Base-by-base conservation (phyloP, 2,797 vertebrate species). In the Neopelma chrysocephalum region DNA sequence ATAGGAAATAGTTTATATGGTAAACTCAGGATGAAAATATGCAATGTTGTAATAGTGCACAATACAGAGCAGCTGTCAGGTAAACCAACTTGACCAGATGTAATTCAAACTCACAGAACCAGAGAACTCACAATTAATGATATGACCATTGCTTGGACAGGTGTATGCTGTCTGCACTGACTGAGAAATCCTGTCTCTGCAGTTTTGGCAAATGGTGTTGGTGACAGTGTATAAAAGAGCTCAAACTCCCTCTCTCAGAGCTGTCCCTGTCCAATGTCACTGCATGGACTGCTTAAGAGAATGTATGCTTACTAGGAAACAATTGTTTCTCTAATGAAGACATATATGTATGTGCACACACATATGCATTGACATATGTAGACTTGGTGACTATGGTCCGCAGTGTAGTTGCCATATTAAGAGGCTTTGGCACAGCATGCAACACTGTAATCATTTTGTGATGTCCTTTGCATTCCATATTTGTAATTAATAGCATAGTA, bases 331-430 rank as follows among this genome's bases (percentile, higher is more conserved):
- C 47, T 19, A 43, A 69, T 82, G 58, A 50, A 29, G 19, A 11
- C 32, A 29, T 12, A 3, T 3, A 4, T 11, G 15, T 15, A 6
- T 1, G 1, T 0, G 4, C 36, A 56, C 31, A 13, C 20, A 15
- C 1, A 3, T 19, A 47, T 66, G 51, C 27, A 7, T 22, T 83
- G 40, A 23, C 56, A 15, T 40, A 10, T 15, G 64, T 15, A 53
- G 38, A 18, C 10, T 22, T 58, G 40, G 34, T 73, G 60, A 13
- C 31, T 87, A 3, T 26, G 42, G 4, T 42, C 31, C 9, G 17
- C 51, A 38, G 11, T 22, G 62, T 68, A 56, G 29, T 26, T 70
- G 45, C 40, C 32, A 34, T 32, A 36, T 58, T 76, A 29, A 36
- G 50, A 79, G 31, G 11, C 57, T 65, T 69, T 89, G 80, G 58